Evolutionary conservation across 2,888 invertebrate genomes (phyloP).

Genomic region (Endomychus coccineus): DNA sequence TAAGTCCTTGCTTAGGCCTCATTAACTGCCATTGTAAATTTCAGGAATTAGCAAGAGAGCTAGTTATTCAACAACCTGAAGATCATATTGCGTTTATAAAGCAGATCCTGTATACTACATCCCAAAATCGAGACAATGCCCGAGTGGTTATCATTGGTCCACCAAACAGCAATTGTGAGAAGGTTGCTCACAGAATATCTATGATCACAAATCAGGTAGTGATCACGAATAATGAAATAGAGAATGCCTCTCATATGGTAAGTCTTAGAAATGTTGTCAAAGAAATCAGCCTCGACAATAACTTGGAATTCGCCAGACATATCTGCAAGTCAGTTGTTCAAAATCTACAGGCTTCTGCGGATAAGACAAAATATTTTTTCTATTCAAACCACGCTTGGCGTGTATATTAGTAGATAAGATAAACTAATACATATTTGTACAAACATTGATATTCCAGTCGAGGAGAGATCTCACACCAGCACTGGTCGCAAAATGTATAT

Average conservation of each 20-base stretch:
- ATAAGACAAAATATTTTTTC: too few relatives aligned
- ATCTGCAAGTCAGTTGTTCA: too few relatives aligned
- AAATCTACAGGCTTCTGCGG: too few relatives aligned
- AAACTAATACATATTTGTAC: conserved; percentile 8
- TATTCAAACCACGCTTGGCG: too few relatives aligned
- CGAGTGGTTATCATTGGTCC: conserved; percentile 52
- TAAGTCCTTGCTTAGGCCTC: too few relatives aligned
- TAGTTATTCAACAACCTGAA: conserved; percentile 52
- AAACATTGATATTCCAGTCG: too few relatives aligned
- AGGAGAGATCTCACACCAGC: conserved; percentile 21
- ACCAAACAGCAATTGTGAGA: conserved; percentile 42
- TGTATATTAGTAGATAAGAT: conserved; percentile 7
- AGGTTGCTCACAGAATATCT: conserved; percentile 35
- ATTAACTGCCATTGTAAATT: conserved; percentile 6
- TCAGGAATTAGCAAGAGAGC: conserved; percentile 54
- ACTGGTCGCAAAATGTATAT: conserved; percentile 34
- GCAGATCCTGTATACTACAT: conserved; percentile 47
- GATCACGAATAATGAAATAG: conserved; percentile 27
- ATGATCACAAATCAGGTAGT: conserved; percentile 32
- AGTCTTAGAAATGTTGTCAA: too few relatives aligned
- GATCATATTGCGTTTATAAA: conserved; percentile 60
- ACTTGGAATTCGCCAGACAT: too few relatives aligned
- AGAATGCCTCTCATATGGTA: conserved; percentile 3
- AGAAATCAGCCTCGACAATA: too few relatives aligned
- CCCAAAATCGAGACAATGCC: conserved; percentile 46